Conservation (phyloP, 2,888 invertebrate species). For the Apotomis betuletana region DNA sequence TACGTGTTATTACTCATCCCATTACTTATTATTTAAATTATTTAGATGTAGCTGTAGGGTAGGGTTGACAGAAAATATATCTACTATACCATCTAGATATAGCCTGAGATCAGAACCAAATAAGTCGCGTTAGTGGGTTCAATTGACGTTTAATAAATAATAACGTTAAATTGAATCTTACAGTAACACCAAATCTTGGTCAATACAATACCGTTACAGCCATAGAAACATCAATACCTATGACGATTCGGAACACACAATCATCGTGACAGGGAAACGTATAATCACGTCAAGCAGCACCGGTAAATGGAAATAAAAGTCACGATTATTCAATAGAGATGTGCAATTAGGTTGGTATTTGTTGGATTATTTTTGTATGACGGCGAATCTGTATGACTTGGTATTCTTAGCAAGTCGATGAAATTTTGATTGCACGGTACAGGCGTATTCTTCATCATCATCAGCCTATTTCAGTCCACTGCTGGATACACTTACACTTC, state of each 20-base stretch:
- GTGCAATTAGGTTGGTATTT: not conserved
- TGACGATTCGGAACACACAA: constrained; percentile 17
- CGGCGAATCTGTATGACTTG: not conserved
- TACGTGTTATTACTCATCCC: no score
- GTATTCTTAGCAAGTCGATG: not conserved
- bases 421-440: not conserved
- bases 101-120: no score
- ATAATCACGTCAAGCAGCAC: constrained; percentile 12
- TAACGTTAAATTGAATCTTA: no score
- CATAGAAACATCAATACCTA: constrained; percentile 18
- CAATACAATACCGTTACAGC: constrained; percentile 7
- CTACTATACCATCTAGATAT: no score
- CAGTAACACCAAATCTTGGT: no score
- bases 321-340: constrained; percentile 28
- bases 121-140: no score
- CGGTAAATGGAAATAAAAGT: constrained; percentile 32
- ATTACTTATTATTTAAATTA: no score
- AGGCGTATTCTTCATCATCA: not conserved
- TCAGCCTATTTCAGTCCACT: no score
- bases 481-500: no score
- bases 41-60: no score
- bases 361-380: constrained; percentile 2
- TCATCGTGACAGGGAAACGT: constrained; percentile 5
- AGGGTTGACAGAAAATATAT: no score
- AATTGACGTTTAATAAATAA: no score